Conservation (phyloP, 1,140 invertebrate species). For the Dendroctonus ponderosae region DNA sequence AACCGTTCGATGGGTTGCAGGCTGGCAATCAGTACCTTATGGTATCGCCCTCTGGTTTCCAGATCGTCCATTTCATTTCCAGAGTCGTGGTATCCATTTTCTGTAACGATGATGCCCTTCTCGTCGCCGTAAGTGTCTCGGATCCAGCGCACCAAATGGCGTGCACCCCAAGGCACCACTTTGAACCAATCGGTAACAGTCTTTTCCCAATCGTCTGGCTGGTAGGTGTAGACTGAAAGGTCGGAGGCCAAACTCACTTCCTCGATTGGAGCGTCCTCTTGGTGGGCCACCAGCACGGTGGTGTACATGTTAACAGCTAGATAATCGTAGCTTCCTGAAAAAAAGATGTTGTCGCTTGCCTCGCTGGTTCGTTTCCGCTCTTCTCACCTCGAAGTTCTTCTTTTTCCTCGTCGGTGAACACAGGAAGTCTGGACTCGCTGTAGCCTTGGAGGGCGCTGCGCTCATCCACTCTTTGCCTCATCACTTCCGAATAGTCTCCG, state of each 20-base stretch:
- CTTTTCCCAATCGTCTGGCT: constrained; percentile 32
- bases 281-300: not conserved
- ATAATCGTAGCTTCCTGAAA: constrained; percentile 11
- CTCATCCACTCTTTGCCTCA: constrained; percentile 57
- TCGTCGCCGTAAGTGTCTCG: constrained; percentile 60
- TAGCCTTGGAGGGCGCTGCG: constrained; percentile 61
- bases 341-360: not conserved
- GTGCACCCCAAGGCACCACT: constrained; percentile 58
- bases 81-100: constrained; percentile 43
- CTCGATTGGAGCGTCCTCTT: not conserved
- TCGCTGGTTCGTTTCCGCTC: not conserved
- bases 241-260: constrained; percentile 6
- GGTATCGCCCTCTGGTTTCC: constrained; percentile 35
- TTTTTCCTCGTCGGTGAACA: constrained; percentile 62
- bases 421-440: constrained; percentile 55
- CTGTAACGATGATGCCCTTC: constrained; percentile 38
- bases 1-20: constrained; percentile 3
- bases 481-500: constrained; percentile 63
- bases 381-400: constrained; percentile 55
- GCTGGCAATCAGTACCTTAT: constrained; percentile 28
- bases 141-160: constrained; percentile 63
- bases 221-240: constrained; percentile 7
- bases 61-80: constrained; percentile 32
- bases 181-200: constrained; percentile 29
- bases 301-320: constrained; percentile 13